Evolutionary conservation across 2,888 invertebrate species (phyloP).

Genomic region (Eulithis prunata): DNA sequence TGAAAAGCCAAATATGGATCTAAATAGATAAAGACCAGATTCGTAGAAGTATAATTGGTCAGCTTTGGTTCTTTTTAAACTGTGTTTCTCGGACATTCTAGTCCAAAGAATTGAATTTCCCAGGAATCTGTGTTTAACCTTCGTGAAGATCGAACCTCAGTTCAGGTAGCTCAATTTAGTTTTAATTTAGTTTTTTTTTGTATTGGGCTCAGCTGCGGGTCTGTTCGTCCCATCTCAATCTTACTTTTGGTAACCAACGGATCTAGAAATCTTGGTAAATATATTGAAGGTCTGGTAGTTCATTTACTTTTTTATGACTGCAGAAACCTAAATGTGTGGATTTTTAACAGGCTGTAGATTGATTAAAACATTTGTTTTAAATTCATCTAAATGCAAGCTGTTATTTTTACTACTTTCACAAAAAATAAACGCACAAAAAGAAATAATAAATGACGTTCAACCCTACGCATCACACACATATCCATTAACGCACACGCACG

Average conservation of each 20-base stretch:
- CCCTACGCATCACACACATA: conserved; percentile 43
- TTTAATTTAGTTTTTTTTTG: not conserved
- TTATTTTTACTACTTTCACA: conserved; percentile 41
- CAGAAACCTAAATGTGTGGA: not conserved
- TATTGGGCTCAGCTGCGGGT: no score
- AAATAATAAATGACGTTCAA: conserved; percentile 52
- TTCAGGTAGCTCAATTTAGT: conserved; percentile 12
- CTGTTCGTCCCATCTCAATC: no score
- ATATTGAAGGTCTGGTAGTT: no score
- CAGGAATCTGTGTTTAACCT: conserved; percentile 21
- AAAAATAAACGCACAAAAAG: conserved; percentile 50
- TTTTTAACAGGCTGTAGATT: conserved; percentile 12
- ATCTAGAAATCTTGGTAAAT: no score
- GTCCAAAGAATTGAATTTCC: not conserved
- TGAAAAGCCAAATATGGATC: not conserved
- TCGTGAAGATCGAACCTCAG: conserved; percentile 22
- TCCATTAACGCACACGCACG: conserved; percentile 41
- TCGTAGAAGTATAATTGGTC: not conserved
- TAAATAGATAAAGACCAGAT: no score
- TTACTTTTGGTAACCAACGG: no score
- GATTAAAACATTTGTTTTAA: conserved; percentile 32
- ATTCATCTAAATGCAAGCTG: conserved; percentile 44
- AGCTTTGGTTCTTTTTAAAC: not conserved
- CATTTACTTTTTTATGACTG: not conserved
- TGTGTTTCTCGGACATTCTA: conserved; percentile 18